These are phyloP conservation scores for Sturnus vulgaris DNA, from an alignment of 2,113 vertebrate species.

Conservation along the genomic window DNA sequence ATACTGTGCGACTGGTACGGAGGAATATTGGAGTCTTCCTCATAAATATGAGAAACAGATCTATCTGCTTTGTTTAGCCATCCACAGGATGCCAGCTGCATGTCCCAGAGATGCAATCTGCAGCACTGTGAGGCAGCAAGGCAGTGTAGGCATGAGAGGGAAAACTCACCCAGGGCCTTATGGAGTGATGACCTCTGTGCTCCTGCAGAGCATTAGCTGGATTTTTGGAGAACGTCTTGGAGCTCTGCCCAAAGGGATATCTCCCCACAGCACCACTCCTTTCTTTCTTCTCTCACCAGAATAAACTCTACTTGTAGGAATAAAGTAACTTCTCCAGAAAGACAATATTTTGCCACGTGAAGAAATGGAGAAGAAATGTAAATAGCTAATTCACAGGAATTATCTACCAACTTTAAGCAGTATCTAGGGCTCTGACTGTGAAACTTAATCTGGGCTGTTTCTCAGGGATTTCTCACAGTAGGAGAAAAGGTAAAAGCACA, in stretches of 20 bases:
- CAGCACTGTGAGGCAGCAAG: neutral
- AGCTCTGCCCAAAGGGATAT: neutral
- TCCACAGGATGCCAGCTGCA: neutral
- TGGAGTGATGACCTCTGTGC: fast-evolving
- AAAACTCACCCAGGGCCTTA: neutral
- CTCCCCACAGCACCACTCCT: neutral
- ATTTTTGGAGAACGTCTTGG: neutral
- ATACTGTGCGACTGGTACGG: no score
- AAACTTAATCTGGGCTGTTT: neutral
- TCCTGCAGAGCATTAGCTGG: neutral
- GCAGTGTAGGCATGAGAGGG: neutral
- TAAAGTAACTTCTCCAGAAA: neutral
- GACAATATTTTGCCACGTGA: neutral
- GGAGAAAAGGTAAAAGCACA: neutral
- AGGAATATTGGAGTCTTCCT: neutral
- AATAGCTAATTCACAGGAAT: neutral
- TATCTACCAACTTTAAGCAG: neutral
- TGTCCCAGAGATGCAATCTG: neutral
- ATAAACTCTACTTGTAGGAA: neutral
- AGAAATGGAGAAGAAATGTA: neutral
- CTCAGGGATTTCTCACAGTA: neutral
- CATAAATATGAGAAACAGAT: neutral
- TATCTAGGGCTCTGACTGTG: neutral
- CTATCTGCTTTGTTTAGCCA: neutral
- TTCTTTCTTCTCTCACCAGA: neutral